Base-by-base conservation (phyloP, 2,113 vertebrate species). In the Tachysurus fulvidraco region DNA sequence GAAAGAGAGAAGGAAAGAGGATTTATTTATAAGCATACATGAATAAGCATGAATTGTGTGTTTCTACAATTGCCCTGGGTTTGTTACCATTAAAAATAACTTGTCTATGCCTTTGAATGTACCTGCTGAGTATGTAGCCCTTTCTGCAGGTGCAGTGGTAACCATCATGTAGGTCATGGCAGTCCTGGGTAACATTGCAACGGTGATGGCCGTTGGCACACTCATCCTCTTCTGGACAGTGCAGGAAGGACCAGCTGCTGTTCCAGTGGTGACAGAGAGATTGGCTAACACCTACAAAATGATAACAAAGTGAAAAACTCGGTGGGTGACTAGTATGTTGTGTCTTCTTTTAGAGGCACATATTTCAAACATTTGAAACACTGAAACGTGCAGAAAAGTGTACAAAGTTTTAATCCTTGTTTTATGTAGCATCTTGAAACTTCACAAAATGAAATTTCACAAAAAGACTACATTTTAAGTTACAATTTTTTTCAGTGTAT, bases 171-270 rank as follows among this genome's bases (percentile, higher is more conserved):
- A 93, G 92, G 92, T 98, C 96, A 0, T 96, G 96, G 92, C 97
- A 98, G 91, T 97, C 96, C 92, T 98, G 97, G 0, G 96, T 98
- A 89, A 94, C 95, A 17, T 98, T 97, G 85, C 97, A 98, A 92
- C 97, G 94, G 46, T 98, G 96, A 90, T 98, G 97, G n/a, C 95
- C 93, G 0, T 98, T 98, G 1, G 94, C 92, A 86, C 97, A 98
- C 87, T 98, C 97, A 2, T 98, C 96, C 92, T 98, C 97, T 1
- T 96, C 95, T 1, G 97, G 97, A 83, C 97, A 98, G 78, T 96
- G 93, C 88, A 97, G 95, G 91, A 97, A 98, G 60, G 96, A 96
- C 97, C 97, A 98, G 89, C 94, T 95, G 44, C 95, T 95, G 92
- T 95, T 96, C 44, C 92, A 88, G 83, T 91, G 91, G 0, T 89